A percentile compares a stretch with the other conserved stretches of the same genome.
Evolutionary conservation across 2,797 vertebrate species (phyloP).

Genomic region (Parotocinclus haroldoi): DNA sequence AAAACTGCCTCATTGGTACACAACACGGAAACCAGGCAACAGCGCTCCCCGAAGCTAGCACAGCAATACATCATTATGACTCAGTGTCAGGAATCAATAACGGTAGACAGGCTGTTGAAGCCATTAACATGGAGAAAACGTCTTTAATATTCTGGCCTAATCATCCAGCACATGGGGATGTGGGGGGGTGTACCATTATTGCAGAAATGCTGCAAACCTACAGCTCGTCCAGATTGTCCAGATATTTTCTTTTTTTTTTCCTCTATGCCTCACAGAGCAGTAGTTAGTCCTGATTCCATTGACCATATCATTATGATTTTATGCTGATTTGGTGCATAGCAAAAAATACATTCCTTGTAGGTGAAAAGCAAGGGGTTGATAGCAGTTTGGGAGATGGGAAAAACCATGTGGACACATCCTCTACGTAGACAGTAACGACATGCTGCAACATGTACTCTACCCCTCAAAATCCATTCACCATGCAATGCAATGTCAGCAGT

Average conservation of each 20-base stretch:
- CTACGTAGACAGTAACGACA: too few relatives aligned
- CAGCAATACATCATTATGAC: conserved; percentile 75
- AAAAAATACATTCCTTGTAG: background rate
- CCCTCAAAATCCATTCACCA: too few relatives aligned
- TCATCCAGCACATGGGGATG: background rate
- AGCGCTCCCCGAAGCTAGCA: conserved; percentile 54
- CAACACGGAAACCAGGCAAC: conserved; percentile 31
- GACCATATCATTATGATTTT: background rate
- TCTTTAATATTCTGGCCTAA: conserved; percentile 36
- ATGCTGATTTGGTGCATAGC: background rate
- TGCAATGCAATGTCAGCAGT: too few relatives aligned
- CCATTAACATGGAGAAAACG: conserved; percentile 34
- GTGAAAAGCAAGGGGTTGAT: background rate
- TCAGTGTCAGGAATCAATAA: conserved; percentile 66
- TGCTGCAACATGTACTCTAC: too few relatives aligned
- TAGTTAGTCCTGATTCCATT: background rate
- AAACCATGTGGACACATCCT: too few relatives aligned
- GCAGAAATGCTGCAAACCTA: too few relatives aligned
- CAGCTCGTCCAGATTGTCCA: too few relatives aligned
- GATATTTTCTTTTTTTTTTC: too few relatives aligned
- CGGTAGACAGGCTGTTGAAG: conserved; percentile 58
- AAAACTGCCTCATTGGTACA: conserved; percentile 61
- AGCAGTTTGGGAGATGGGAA: too few relatives aligned
- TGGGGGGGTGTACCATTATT: background rate
- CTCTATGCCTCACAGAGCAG: background rate